phyloP scores from a whole-genome alignment of 2,888 invertebrate species.

The Globia sparganii region DNA sequence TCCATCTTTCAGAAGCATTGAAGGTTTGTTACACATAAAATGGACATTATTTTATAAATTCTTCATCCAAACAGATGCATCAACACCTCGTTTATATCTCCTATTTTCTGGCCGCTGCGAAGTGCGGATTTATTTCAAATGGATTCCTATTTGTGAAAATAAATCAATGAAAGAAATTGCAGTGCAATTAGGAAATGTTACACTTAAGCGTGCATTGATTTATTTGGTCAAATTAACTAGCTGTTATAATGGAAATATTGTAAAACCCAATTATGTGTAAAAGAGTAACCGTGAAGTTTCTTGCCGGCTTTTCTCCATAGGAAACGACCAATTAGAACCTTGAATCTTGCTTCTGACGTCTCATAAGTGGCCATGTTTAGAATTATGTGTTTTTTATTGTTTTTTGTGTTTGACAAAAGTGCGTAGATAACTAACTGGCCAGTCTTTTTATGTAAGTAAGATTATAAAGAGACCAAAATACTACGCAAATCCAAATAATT shows the following conservation, averaged over 20 bases:
- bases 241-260: neutral
- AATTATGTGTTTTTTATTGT: neutral
- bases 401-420: neutral
- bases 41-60: constrained; percentile 35
- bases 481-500: constrained; percentile 29
- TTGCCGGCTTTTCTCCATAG: neutral
- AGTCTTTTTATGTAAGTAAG: neutral
- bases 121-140: constrained; percentile 43
- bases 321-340: neutral
- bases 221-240: neutral
- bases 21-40: constrained; percentile 40
- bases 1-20: constrained; percentile 39
- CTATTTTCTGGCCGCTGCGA: constrained; percentile 26
- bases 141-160: constrained; percentile 22
- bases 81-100: constrained; percentile 37
- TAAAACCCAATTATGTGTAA: neutral
- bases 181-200: neutral
- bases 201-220: neutral
- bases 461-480: constrained; percentile 13
- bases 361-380: neutral
- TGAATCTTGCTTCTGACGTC: neutral
- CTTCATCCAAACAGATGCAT: constrained; percentile 38
- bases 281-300: neutral
- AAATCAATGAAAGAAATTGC: neutral
- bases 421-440: neutral